A percentile compares a stretch with the other conserved stretches of the same genome.
Conservation (phyloP, 1,140 invertebrate species). For the Hestina assimilis region DNA sequence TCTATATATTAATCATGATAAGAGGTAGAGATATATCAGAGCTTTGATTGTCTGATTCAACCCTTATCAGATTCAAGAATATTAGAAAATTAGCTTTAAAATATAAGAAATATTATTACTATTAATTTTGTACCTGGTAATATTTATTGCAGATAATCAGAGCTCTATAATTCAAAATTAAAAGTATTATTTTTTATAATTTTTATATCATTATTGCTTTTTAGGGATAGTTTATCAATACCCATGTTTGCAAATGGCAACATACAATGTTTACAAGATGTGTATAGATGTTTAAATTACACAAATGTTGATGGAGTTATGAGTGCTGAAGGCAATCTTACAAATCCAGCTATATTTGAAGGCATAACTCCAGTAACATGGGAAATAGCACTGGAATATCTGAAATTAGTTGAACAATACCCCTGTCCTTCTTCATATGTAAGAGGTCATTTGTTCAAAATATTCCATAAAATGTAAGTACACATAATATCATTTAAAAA, state of each 20-base stretch:
- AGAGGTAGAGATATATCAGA: background rate
- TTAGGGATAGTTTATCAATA: conserved; percentile 90
- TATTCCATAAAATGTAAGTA: conserved; percentile 96
- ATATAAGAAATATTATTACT: too few species aligned
- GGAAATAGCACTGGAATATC: conserved; percentile 94
- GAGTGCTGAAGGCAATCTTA: conserved; percentile 96
- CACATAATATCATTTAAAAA: background rate
- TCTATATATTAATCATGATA: conserved; percentile 23
- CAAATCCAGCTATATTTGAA: conserved; percentile 95
- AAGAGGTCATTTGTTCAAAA: conserved; percentile 97
- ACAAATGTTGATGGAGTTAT: conserved; percentile 95
- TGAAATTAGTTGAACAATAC: conserved; percentile 89
- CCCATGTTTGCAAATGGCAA: conserved; percentile 99
- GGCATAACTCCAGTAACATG: conserved; percentile 88
- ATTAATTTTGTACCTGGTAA: too few species aligned
- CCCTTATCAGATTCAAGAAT: too few species aligned
- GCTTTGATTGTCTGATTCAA: background rate
- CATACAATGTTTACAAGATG: conserved; percentile 94
- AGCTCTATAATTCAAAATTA: background rate
- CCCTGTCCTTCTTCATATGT: conserved; percentile 94
- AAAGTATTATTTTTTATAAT: background rate
- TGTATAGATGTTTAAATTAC: conserved; percentile 89
- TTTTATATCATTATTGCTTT: conserved; percentile 36
- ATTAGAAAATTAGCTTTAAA: too few species aligned
- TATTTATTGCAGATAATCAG: background rate